Evolutionary conservation across 2,797 vertebrate species (phyloP).

Genomic region (Oryzias dopingdopingensis): DNA sequence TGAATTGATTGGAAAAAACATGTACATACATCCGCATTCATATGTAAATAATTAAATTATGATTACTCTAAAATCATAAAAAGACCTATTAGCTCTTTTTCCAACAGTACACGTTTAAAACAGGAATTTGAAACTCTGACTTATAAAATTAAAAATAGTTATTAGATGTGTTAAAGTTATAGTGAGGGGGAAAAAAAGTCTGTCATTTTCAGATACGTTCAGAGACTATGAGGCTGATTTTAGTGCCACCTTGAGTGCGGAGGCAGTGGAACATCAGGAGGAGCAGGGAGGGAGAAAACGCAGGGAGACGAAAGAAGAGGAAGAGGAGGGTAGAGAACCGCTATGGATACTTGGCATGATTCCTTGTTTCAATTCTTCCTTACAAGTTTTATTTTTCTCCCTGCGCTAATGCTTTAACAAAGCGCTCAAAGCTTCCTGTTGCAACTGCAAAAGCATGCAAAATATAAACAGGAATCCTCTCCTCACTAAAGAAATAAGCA

Average conservation of each 20-base stretch:
- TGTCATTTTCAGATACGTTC: conserved; percentile 70
- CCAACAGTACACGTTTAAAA: too few species aligned
- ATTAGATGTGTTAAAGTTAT: conserved; percentile 8
- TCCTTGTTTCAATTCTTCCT: conserved; percentile 28
- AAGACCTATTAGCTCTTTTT: too few species aligned
- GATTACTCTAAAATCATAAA: too few species aligned
- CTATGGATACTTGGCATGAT: conserved; percentile 66
- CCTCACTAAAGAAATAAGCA: conserved; percentile 20
- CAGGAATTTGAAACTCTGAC: background rate
- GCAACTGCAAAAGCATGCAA: conserved; percentile 41
- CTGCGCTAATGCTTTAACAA: conserved; percentile 1
- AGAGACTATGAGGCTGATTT: conserved; percentile 73
- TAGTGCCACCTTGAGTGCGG: conserved; percentile 61
- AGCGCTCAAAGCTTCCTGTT: conserved; percentile 1
- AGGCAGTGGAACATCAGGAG: conserved; percentile 54
- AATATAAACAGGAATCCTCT: conserved; percentile 22
- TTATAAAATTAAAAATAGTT: conserved; percentile 4
- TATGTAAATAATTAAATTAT: too few species aligned
- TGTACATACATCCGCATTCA: too few species aligned
- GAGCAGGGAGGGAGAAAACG: conserved; percentile 60
- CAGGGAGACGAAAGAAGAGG: conserved; percentile 48
- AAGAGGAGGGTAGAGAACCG: conserved; percentile 67
- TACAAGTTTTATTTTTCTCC: conserved; percentile 12
- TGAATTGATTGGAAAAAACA: too few species aligned
- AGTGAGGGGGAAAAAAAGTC: conserved; percentile 24